Evolutionary conservation across 2,888 invertebrate genomes (phyloP).

Genomic region (Rhaphigaster nebulosa): DNA sequence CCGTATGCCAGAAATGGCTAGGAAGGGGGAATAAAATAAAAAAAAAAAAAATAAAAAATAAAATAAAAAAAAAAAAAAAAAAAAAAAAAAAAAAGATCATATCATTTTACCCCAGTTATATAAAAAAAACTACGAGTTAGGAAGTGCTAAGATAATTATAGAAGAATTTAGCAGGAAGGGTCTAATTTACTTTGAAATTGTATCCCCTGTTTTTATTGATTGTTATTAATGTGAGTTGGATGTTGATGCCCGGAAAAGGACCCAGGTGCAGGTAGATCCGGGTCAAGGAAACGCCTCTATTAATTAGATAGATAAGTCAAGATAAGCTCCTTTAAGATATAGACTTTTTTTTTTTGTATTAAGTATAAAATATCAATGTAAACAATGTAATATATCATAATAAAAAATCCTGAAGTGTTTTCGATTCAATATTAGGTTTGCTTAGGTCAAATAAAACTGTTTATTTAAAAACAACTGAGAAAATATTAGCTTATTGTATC

Average conservation of each 20-base stretch:
- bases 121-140: background rate
- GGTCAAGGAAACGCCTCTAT: conserved; percentile 7
- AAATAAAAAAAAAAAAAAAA: too few relatives aligned
- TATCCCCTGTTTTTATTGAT: background rate
- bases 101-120: background rate
- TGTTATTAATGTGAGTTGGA: conserved; percentile 14
- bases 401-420: background rate
- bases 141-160: background rate
- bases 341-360: background rate
- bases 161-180: background rate
- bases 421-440: background rate
- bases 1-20: too few relatives aligned
- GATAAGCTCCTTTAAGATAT: background rate
- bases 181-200: background rate
- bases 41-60: too few relatives aligned
- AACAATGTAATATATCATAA: background rate
- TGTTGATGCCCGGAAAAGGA: background rate
- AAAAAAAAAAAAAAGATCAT: too few relatives aligned
- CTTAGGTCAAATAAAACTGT: background rate
- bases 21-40: too few relatives aligned
- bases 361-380: background rate
- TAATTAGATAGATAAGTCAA: background rate
- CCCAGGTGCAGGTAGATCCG: background rate
- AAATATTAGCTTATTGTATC: too few relatives aligned
- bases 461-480: too few relatives aligned